Evolutionary conservation across 1,140 invertebrate genomes (phyloP), one percentile per base, ranked within the genome.

Genomic region (Trichonephila inaurata): DNA sequence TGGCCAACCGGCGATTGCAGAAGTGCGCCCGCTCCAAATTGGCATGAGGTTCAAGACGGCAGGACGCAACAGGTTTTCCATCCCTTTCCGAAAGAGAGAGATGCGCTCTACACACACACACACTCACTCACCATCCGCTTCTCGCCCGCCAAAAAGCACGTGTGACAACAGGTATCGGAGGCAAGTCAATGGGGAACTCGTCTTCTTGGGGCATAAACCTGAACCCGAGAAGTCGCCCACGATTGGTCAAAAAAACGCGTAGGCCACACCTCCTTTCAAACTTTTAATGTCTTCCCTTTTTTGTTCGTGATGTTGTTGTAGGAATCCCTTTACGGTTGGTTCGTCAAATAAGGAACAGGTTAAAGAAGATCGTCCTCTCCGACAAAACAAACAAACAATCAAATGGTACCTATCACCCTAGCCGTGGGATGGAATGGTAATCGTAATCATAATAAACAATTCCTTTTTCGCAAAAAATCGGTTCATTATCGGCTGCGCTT

Each of bases 281-380:
- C 69, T 64, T 93, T 81, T n/a, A 87, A 93, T 64, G 92, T 77
- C 91, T 92, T 86, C 92, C 92, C 64, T 92, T 92, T 92, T 92
- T 86, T 92, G 91, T 92, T 91, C 91, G 72, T 90, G 64, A 21
- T 90, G 69, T 90, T 77, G 72, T 28, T 33, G 28, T 28, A 51
- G 33, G 44, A 51, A 58, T 24, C 82, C 21, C 24, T 81, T 90
- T 66, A 64, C 69, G 89, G 66, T 77, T 81, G 89, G 66, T 8
- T 91, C 90, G 81, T 91, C 90, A 91, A 91, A 91, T 91, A 85
- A 91, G 90, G 90, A 91, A 83, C 77, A 77, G 60, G 81, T 82
- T 91, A 72, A 62, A 33, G 16, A 61, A 81, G 64, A 69, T 18
- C 19, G 82, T 51, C 21, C 28, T 77, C 18, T 24, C 18, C 33